Percentiles rank a stretch among this genome's conserved stretches.
Evolutionary conservation across 2,113 vertebrate genomes (phyloP).

Genomic region (Coregonus clupeaformis): DNA sequence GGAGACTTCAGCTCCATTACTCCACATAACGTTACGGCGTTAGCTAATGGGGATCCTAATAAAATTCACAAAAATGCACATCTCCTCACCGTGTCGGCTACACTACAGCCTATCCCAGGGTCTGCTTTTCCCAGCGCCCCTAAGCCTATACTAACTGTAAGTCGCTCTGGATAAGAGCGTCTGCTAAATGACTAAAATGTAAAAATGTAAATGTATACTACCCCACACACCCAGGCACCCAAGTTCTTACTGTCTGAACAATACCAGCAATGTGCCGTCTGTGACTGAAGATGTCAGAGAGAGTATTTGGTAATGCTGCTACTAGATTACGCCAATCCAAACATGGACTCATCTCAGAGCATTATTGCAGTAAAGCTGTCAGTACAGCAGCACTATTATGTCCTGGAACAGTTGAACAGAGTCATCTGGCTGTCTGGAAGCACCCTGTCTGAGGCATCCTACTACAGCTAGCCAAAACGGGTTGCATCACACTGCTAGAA

Average conservation of each 20-base stretch:
- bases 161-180: no score
- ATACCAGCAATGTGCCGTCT: no score
- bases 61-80: no score
- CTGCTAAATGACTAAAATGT: no score
- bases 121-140: not conserved
- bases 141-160: not conserved
- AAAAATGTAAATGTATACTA: no score
- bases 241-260: no score
- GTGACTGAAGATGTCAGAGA: no score
- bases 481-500: slow-evolving; percentile 1
- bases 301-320: not conserved
- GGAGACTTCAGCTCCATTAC: not conserved
- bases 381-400: slow-evolving; percentile 26
- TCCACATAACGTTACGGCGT: no score
- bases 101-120: slow-evolving; percentile 1
- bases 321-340: not conserved
- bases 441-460: not conserved
- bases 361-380: slow-evolving; percentile 16
- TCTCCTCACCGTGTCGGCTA: not conserved
- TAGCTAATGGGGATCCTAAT: no score
- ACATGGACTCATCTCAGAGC: not conserved
- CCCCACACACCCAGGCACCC: not conserved
- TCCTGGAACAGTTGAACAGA: slow-evolving; percentile 21
- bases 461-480: slow-evolving; percentile 3
- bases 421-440: slow-evolving; percentile 3